Evolutionary conservation across 2,888 invertebrate genomes (phyloP).

Genomic region (Coelopa pilipes): DNA sequence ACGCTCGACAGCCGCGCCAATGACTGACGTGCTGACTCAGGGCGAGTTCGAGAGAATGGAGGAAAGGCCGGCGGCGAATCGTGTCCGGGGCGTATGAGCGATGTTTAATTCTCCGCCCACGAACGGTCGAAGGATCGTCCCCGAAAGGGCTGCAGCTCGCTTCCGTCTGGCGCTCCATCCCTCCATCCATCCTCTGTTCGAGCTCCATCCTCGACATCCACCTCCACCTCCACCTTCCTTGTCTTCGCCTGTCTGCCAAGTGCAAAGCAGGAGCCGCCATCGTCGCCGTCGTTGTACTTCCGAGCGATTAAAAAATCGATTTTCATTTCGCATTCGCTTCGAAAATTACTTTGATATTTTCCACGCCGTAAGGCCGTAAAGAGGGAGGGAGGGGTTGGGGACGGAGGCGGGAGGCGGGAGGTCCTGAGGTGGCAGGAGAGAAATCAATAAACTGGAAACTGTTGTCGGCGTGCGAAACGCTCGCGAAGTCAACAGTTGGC

Average conservation of each 20-base stretch:
- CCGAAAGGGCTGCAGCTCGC: neutral
- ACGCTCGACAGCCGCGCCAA: too few relatives aligned
- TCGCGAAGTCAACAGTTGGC: too few relatives aligned
- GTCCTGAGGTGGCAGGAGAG: neutral
- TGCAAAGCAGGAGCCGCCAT: neutral
- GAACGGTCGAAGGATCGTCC: neutral
- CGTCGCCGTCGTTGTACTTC: neutral
- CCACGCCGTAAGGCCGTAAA: neutral
- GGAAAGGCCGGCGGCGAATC: too few relatives aligned
- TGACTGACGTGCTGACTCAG: too few relatives aligned
- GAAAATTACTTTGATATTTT: neutral
- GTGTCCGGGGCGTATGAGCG: too few relatives aligned
- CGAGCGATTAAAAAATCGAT: slow-evolving; percentile 8
- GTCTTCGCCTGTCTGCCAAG: too few relatives aligned
- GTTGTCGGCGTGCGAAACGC: neutral
- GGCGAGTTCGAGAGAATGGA: too few relatives aligned
- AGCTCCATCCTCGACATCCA: too few relatives aligned
- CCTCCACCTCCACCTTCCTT: too few relatives aligned
- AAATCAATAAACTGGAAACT: neutral
- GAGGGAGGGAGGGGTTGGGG: neutral
- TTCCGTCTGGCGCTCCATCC: too few relatives aligned
- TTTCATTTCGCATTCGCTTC: neutral
- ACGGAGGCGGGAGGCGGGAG: neutral
- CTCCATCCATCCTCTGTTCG: too few relatives aligned
- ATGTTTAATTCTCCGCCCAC: too few relatives aligned